phyloP scores from a whole-genome alignment of 2,797 vertebrate genomes.

The Neoniphon sammara region DNA sequence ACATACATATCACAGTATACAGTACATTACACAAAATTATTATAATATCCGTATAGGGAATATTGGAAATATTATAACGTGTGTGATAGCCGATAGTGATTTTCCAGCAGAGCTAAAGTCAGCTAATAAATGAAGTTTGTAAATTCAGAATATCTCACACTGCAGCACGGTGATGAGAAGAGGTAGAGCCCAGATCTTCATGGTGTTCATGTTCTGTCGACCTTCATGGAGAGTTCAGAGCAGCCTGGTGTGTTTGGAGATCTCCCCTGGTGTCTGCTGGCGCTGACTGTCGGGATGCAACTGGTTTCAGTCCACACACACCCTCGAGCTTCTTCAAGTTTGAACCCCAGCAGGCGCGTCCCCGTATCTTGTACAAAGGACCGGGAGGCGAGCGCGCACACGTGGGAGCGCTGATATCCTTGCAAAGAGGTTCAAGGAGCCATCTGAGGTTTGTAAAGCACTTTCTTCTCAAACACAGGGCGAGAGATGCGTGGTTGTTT shows the following conservation, averaged over 20 bases:
- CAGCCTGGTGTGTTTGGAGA: neutral
- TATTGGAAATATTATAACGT: too few relatives aligned
- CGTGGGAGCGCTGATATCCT: neutral
- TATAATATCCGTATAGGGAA: too few relatives aligned
- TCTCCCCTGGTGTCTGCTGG: slow-evolving; percentile 2
- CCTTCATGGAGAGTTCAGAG: neutral
- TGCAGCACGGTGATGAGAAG: slow-evolving; percentile 70
- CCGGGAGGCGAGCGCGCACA: slow-evolving; percentile 27
- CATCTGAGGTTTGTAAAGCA: too few relatives aligned
- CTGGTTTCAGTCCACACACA: slow-evolving; percentile 43
- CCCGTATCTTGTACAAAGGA: slow-evolving; percentile 32
- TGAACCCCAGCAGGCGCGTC: slow-evolving; percentile 28
- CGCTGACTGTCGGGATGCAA: slow-evolving; percentile 15
- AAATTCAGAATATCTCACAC: slow-evolving; percentile 60
- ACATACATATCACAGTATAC: too few relatives aligned
- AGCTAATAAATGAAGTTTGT: neutral
- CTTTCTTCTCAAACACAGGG: too few relatives aligned
- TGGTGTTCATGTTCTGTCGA: slow-evolving; percentile 19
- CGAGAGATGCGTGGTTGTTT: too few relatives aligned
- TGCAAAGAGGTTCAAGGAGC: too few relatives aligned
- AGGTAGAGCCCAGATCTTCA: slow-evolving; percentile 56
- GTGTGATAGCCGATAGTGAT: too few relatives aligned
- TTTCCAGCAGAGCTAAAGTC: too few relatives aligned
- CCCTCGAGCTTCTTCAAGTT: slow-evolving; percentile 46
- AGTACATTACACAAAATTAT: too few relatives aligned